These are phyloP conservation scores for Tenthredo scrophulariae DNA, from an alignment of 2,888 invertebrate genomes.

Conservation along the genomic window DNA sequence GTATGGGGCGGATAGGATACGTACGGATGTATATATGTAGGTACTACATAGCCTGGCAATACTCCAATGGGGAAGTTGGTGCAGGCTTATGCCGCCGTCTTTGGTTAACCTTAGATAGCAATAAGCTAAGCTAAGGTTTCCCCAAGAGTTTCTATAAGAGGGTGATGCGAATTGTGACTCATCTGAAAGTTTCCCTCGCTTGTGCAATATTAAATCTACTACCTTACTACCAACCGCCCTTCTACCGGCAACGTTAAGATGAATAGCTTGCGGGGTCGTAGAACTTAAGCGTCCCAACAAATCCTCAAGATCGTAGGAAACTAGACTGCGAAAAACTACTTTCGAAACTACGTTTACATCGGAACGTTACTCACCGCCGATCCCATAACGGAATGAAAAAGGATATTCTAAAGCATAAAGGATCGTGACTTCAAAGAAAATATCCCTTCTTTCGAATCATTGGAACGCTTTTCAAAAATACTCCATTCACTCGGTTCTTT, in stretches of 20 bases:
- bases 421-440: no score
- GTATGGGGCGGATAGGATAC: neutral
- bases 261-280: constrained; percentile 35
- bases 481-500: no score
- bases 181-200: constrained; percentile 38
- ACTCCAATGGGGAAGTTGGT: constrained; percentile 30
- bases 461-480: no score
- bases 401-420: neutral
- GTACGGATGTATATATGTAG: neutral
- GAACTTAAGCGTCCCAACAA: constrained; percentile 24
- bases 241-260: constrained; percentile 33
- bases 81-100: constrained; percentile 14
- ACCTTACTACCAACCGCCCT: neutral
- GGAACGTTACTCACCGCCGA: neutral
- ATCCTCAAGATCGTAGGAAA: neutral
- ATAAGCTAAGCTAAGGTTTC: constrained; percentile 48
- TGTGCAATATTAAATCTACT: constrained; percentile 27
- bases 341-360: constrained; percentile 15
- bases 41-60: neutral
- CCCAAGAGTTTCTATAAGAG: constrained; percentile 22
- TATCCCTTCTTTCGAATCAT: no score
- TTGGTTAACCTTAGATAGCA: constrained; percentile 28
- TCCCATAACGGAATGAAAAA: neutral
- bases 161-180: constrained; percentile 35
- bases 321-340: neutral